Conservation (phyloP, 2,113 vertebrate species). For the Aviceda subcristata region DNA sequence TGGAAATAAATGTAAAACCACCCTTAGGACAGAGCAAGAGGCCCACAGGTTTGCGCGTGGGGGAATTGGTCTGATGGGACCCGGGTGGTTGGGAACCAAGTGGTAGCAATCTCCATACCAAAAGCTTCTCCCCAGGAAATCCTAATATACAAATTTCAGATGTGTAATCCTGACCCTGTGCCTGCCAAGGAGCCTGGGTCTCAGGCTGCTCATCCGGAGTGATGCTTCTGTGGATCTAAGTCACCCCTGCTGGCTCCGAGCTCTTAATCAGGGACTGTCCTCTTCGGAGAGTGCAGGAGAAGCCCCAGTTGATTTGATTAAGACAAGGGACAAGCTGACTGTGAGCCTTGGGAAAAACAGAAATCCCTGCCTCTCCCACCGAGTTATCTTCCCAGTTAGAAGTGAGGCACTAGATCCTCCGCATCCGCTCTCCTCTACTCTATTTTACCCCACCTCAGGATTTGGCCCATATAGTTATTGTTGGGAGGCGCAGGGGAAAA, state of each 20-base stretch:
- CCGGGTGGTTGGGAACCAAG: background rate
- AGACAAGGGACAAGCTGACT: background rate
- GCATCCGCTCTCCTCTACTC: background rate
- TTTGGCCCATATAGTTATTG: background rate
- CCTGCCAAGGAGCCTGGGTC: background rate
- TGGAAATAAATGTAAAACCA: background rate
- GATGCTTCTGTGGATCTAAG: background rate
- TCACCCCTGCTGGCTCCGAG: background rate
- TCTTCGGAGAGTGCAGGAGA: background rate
- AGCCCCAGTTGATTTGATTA: background rate
- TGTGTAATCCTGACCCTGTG: background rate
- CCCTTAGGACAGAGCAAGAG: background rate
- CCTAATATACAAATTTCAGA: background rate
- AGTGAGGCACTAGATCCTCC: background rate
- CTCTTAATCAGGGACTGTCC: background rate
- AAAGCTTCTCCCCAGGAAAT: background rate
- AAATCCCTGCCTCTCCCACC: background rate
- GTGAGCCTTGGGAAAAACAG: background rate
- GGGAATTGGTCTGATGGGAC: background rate
- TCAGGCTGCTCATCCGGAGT: background rate
- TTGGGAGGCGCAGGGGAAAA: background rate
- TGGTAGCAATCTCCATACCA: rapidly evolving
- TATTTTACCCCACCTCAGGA: background rate
- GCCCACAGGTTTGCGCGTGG: background rate
- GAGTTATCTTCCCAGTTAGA: background rate